Conservation (phyloP, 2,113 vertebrate genomes). For the Syngnathus scovelli region DNA sequence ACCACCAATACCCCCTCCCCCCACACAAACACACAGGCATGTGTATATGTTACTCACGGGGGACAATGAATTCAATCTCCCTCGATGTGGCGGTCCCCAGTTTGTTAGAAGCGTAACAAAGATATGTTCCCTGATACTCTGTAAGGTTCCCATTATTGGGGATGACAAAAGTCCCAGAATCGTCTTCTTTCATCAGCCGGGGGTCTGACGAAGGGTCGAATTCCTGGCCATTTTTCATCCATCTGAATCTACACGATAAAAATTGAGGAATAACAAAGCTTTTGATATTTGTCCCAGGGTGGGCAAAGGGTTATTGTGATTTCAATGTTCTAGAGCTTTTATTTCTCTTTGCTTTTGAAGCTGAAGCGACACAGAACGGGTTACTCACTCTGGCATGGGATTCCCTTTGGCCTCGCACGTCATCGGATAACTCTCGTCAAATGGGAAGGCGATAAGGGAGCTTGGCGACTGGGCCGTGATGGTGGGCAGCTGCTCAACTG, state of each 20-base stretch:
- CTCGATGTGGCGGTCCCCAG: conserved; percentile 87
- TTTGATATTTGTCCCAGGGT: not conserved
- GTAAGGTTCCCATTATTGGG: conserved; percentile 84
- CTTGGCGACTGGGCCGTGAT: conserved; percentile 79
- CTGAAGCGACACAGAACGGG: not conserved
- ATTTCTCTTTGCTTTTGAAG: not conserved
- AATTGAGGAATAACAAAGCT: conserved; percentile 33
- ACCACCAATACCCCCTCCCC: not conserved
- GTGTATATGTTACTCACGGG: conserved; percentile 77
- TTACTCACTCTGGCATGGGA: conserved; percentile 83
- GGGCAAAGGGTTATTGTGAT: conserved; percentile 18
- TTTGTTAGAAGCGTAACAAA: conserved; percentile 83
- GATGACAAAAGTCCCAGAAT: conserved; percentile 89
- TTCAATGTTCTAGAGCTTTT: conserved; percentile 22
- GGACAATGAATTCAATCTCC: conserved; percentile 87
- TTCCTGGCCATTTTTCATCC: conserved; percentile 85
- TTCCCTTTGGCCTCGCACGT: conserved; percentile 91
- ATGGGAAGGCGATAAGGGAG: conserved; percentile 84
- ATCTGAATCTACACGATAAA: conserved; percentile 76
- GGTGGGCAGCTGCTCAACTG: conserved; percentile 89
- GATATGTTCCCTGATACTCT: conserved; percentile 87
- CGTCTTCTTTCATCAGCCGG: conserved; percentile 71
- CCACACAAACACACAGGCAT: conserved; percentile 14
- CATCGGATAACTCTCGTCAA: conserved; percentile 85
- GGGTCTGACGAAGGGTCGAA: conserved; percentile 82